These are phyloP conservation scores for Camelus bactrianus DNA, from an alignment of 2,113 vertebrate genomes.

Conservation along the genomic window DNA sequence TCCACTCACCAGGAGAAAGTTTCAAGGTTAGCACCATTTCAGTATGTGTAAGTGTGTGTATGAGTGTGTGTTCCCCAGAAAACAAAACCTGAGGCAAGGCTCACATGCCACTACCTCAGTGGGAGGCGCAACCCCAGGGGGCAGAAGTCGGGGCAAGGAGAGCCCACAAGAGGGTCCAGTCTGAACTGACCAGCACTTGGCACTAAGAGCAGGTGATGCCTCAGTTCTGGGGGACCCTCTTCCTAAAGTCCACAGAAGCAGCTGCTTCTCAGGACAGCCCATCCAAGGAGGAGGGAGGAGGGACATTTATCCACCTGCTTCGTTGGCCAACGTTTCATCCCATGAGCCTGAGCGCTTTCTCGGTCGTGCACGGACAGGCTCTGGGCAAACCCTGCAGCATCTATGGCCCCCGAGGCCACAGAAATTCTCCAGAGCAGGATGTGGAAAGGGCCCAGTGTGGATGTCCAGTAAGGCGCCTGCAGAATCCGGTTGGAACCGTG, in stretches of 20 bases:
- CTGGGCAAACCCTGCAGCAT: fast-evolving
- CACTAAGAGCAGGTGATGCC: fast-evolving
- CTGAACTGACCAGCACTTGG: fast-evolving
- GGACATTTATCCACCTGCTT: fast-evolving
- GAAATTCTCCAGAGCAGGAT: neutral
- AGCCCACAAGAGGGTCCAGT: fast-evolving
- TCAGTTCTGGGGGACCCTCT: fast-evolving
- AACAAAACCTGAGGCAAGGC: neutral
- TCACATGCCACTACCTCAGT: fast-evolving
- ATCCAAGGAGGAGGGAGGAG: neutral
- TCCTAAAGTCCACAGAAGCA: fast-evolving
- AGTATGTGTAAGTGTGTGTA: fast-evolving
- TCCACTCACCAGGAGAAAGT: neutral
- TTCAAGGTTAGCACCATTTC: neutral
- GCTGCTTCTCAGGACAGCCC: neutral
- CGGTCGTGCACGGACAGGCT: fast-evolving
- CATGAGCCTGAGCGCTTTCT: too few relatives aligned
- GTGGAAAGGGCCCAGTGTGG: fast-evolving
- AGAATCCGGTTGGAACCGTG: fast-evolving
- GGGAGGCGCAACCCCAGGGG: neutral
- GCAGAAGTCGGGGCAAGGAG: neutral
- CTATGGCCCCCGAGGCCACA: fast-evolving
- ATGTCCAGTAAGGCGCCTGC: fast-evolving
- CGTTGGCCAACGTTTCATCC: fast-evolving
- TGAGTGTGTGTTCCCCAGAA: neutral